Percentiles rank a stretch among this genome's conserved stretches.
phyloP scores from a whole-genome alignment of 2,113 vertebrate species.

The Gymnogyps californianus region DNA sequence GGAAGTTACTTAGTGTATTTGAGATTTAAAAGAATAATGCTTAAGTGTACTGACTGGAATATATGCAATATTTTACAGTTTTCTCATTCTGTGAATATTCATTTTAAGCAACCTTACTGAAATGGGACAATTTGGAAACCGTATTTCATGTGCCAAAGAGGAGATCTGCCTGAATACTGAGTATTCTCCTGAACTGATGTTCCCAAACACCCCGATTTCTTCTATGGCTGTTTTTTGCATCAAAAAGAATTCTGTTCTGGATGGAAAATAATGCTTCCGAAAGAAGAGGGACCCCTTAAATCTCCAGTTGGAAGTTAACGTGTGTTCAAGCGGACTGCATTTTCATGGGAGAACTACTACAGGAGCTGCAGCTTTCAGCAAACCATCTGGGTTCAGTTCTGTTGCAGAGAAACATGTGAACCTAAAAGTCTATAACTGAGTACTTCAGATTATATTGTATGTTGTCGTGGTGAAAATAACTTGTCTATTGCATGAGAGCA shows the following conservation, averaged over 20 bases:
- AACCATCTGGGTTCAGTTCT: constrained; percentile 29
- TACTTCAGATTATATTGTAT: constrained; percentile 34
- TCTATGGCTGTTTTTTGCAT: constrained; percentile 28
- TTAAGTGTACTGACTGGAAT: constrained; percentile 64
- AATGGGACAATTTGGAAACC: constrained; percentile 75
- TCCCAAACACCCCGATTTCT: constrained; percentile 25
- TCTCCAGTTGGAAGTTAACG: not conserved
- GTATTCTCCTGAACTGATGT: constrained; percentile 11
- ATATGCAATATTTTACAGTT: constrained; percentile 70
- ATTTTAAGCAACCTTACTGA: constrained; percentile 79
- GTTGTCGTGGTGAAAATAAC: constrained; percentile 39
- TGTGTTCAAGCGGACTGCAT: not conserved
- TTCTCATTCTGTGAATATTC: constrained; percentile 78
- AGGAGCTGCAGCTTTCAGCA: constrained; percentile 23
- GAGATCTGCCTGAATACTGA: constrained; percentile 44
- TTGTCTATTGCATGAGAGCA: constrained; percentile 73
- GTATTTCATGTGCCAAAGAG: constrained; percentile 64
- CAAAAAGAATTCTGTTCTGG: constrained; percentile 7
- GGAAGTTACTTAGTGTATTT: constrained; percentile 53
- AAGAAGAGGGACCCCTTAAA: not conserved
- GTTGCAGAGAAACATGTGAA: constrained; percentile 61
- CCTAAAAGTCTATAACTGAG: constrained; percentile 50
- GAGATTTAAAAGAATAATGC: constrained; percentile 18
- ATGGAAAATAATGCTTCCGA: not conserved
- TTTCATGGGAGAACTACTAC: not conserved